Percentiles rank a stretch among this genome's conserved stretches.
Conservation (phyloP, 1,140 invertebrate species). For the Drosophila teissieri region DNA sequence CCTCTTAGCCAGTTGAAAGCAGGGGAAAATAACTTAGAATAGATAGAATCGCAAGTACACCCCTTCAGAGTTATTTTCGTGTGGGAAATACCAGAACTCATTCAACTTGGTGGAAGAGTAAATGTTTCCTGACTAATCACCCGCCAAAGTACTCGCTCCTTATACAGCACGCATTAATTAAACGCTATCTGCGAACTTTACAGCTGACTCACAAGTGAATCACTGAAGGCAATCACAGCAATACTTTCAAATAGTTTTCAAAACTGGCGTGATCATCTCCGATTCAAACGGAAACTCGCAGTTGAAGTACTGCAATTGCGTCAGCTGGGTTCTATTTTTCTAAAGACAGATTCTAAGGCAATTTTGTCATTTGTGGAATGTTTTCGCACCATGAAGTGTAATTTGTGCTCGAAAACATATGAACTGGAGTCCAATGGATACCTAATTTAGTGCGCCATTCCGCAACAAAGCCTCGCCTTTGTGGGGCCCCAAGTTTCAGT, state of each 20-base stretch:
- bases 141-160: conserved; percentile 14
- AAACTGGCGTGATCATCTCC: background rate
- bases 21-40: background rate
- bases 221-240: conserved; percentile 3
- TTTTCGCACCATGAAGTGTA: background rate
- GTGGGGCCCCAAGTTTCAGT: conserved; percentile 3
- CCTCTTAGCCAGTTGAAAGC: too few relatives aligned
- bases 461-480: conserved; percentile 43
- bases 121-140: conserved; percentile 28
- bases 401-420: conserved; percentile 2
- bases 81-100: background rate
- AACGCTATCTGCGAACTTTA: conserved; percentile 18
- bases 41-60: background rate
- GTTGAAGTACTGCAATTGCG: background rate
- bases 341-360: background rate
- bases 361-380: conserved; percentile 8
- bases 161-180: background rate
- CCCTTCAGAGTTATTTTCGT: background rate
- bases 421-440: conserved; percentile 20
- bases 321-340: background rate
- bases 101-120: background rate
- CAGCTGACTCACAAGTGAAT: conserved; percentile 23
- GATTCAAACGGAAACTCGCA: background rate
- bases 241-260: conserved; percentile 30
- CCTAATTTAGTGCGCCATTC: conserved; percentile 43